These are phyloP conservation scores for Fukomys damarensis DNA, from an alignment of 2,113 vertebrate species.

Conservation along the genomic window DNA sequence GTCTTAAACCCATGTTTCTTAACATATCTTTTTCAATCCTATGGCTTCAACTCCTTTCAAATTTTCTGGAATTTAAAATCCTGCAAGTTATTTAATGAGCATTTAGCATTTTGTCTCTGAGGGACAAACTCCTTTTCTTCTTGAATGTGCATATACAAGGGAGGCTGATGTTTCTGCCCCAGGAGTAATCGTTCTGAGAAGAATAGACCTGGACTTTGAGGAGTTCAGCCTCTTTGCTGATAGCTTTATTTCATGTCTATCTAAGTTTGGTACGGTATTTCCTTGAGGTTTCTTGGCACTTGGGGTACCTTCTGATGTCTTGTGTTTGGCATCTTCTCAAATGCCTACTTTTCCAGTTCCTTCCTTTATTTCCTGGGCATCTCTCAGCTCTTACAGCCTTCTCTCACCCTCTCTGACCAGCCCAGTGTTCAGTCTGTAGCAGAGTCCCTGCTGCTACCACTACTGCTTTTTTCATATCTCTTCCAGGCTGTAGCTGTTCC, in stretches of 20 bases:
- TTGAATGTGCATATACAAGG: not conserved
- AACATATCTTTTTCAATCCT: not conserved
- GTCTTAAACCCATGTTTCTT: not conserved
- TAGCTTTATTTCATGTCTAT: not conserved
- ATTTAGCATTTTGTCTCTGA: not conserved
- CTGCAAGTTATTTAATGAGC: slow-evolving; percentile 6
- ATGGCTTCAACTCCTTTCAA: not conserved
- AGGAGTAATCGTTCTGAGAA: not conserved
- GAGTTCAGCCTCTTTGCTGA: not conserved
- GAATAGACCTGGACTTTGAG: not conserved
- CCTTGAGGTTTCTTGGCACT: not conserved
- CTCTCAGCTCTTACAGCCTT: not conserved
- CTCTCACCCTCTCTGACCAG: not conserved
- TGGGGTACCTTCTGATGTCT: not conserved
- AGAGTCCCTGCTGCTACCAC: not conserved
- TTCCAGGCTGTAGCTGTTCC: not conserved
- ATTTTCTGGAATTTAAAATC: slow-evolving; percentile 28
- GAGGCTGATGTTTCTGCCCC: not conserved
- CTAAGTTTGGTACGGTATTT: not conserved
- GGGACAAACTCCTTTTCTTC: not conserved
- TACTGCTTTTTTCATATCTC: not conserved
- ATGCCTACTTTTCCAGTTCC: not conserved
- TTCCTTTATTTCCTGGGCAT: not conserved
- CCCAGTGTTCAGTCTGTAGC: not conserved
- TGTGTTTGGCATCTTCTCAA: not conserved